Evolutionary conservation across 2,888 invertebrate genomes (phyloP).

Genomic region (Meghimatium bilineatum): DNA sequence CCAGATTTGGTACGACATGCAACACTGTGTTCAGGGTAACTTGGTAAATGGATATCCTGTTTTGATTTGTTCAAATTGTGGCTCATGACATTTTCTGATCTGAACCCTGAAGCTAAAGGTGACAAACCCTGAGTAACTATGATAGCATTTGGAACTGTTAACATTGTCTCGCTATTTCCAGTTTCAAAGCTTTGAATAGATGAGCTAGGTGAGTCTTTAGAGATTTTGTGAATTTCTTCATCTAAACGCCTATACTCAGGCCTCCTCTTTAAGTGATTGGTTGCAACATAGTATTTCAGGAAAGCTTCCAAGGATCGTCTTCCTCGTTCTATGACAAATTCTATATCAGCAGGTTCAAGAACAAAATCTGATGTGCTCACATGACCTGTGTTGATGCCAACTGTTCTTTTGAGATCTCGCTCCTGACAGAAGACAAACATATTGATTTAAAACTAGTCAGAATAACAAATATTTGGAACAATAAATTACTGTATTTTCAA

Average conservation of each 20-base stretch:
- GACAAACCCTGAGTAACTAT: background rate
- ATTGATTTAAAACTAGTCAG: background rate
- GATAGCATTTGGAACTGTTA: background rate
- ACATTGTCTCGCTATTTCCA: background rate
- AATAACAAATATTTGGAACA: background rate
- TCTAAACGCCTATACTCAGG: constrained; percentile 11
- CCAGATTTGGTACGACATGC: background rate
- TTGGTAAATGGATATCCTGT: background rate
- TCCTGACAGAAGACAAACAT: constrained; percentile 54
- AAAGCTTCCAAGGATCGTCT: constrained; percentile 66
- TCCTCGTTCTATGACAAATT: constrained; percentile 73
- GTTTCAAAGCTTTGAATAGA: constrained; percentile 21
- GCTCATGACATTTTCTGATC: background rate
- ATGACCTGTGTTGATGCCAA: constrained; percentile 76
- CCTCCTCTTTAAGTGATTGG: constrained; percentile 50
- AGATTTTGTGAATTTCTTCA: constrained; percentile 12
- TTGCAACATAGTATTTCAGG: constrained; percentile 63
- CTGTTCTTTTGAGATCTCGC: constrained; percentile 70
- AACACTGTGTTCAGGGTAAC: background rate
- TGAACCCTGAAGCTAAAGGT: background rate
- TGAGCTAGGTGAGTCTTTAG: constrained; percentile 9
- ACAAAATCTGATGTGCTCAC: constrained; percentile 74
- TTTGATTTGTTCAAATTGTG: background rate
- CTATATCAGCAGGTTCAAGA: constrained; percentile 70
- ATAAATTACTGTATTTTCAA: background rate